A percentile compares a stretch with the other conserved stretches of the same genome.
Conservation (phyloP, 2,888 invertebrate genomes). For the Chironomus riparius region DNA sequence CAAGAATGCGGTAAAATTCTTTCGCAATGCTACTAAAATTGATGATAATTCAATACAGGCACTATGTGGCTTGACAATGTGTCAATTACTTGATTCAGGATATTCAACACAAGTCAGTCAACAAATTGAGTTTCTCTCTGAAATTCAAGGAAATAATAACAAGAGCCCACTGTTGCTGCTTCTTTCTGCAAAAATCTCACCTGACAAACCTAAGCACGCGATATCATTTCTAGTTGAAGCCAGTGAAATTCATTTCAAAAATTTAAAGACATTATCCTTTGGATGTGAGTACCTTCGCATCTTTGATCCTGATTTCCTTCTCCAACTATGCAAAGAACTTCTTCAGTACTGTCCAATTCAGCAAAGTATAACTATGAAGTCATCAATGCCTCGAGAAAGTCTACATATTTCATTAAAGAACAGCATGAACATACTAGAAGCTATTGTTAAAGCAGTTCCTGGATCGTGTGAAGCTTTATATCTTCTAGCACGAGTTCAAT, state of each 20-base stretch:
- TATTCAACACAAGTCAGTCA: slow-evolving; percentile 65
- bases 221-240: slow-evolving; percentile 55
- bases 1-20: slow-evolving; percentile 71
- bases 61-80: slow-evolving; percentile 70
- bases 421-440: slow-evolving; percentile 58
- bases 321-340: slow-evolving; percentile 68
- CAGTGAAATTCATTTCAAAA: slow-evolving; percentile 46
- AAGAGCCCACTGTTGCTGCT: slow-evolving; percentile 59
- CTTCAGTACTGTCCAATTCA: slow-evolving; percentile 63
- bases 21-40: slow-evolving; percentile 70
- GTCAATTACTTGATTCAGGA: slow-evolving; percentile 68
- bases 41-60: slow-evolving; percentile 76
- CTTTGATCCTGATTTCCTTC: slow-evolving; percentile 78
- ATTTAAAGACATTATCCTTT: slow-evolving; percentile 51
- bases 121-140: slow-evolving; percentile 77
- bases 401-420: slow-evolving; percentile 47
- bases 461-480: slow-evolving; percentile 61
- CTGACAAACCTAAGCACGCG: slow-evolving; percentile 48
- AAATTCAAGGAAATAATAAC: slow-evolving; percentile 57
- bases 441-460: slow-evolving; percentile 69
- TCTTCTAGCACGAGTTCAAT: slow-evolving; percentile 69
- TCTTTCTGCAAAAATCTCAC: slow-evolving; percentile 56
- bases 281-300: slow-evolving; percentile 63
- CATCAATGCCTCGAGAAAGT: slow-evolving; percentile 41
- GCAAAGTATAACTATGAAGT: slow-evolving; percentile 43